Evolutionary conservation across 2,888 invertebrate genomes (phyloP), one percentile per base, ranked within the genome.

Genomic region (Drosophila percnosoma): DNA sequence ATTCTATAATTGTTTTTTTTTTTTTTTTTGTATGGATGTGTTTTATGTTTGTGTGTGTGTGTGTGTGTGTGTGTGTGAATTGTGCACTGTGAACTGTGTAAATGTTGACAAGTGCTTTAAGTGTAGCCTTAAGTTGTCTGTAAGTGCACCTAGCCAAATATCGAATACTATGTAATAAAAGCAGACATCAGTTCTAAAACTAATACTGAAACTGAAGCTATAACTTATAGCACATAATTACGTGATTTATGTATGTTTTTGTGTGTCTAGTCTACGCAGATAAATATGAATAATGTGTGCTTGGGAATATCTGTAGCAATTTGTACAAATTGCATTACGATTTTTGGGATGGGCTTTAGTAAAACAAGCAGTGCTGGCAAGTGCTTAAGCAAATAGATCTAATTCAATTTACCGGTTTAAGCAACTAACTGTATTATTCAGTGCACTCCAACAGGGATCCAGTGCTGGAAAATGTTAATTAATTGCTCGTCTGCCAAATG

Each of bases 91-190:
- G 38, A 24, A 60, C 49, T 72, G 64, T 75, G 80, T 63, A 75
- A 80, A 70, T 80, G 72, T 80, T 80, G 80, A 71, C 60, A 45
- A 72, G 59, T 66, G 66, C 68, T 77, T 63, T 68, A 67, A 64
- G 48, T 38, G 48, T 75, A 83, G 72, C 77, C 51, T 42, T 80
- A 83, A 83, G 80, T 53, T 69, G 65, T 65, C 69, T 67, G 54
- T 75, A 75, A 75, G 75, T 70, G 75, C 76, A 75, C 48, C 57
- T 61, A 77, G 59, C 49, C 78, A 49, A 63, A 73, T 38, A 57
- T 55, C 27, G 11, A 38, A 55, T 38, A 38, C 55, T 42, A 38
- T 61, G 45, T 70, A 70, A 49, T 58, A 33, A 40, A 40, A 61
- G 36, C 53, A 52, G 65, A 54, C 51, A 68, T 48, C 51, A 27